Percentiles rank a stretch among this genome's conserved stretches.
Conservation (phyloP, 2,888 invertebrate genomes). For the Heliconius sara region DNA sequence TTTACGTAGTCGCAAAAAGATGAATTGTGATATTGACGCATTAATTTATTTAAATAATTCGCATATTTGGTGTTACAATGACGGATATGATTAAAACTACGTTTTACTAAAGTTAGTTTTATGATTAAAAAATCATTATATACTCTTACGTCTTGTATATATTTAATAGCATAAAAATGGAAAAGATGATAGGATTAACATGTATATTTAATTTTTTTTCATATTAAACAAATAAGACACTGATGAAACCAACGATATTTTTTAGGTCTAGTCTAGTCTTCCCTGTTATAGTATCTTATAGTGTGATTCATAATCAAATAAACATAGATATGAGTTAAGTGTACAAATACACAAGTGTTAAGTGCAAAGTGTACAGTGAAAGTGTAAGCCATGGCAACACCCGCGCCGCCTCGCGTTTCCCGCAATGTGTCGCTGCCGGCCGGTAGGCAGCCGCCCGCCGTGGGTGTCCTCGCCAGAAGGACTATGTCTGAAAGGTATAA, state of each 20-base stretch:
- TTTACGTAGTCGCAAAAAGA: neutral
- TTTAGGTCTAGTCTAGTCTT: neutral
- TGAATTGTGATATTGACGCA: neutral
- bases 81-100: neutral
- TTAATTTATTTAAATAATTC: neutral
- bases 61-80: neutral
- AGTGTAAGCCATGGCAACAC: slow-evolving; percentile 63
- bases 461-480: slow-evolving; percentile 69
- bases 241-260: neutral
- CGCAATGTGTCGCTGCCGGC: slow-evolving; percentile 79
- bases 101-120: neutral
- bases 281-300: neutral
- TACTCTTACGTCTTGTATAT: neutral
- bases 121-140: neutral
- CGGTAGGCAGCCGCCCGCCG: slow-evolving; percentile 75
- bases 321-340: slow-evolving; percentile 17
- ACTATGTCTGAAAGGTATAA: slow-evolving; percentile 78
- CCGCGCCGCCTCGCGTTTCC: slow-evolving; percentile 73
- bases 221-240: neutral
- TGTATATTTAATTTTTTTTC: neutral
- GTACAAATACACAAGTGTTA: slow-evolving; percentile 22
- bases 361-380: slow-evolving; percentile 33
- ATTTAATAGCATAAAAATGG: neutral
- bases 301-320: neutral
- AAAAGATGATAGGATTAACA: neutral